These are phyloP conservation scores for Sarotherodon lohbergeri DNA, from an alignment of 2,113 vertebrate genomes.

Conservation along the genomic window DNA sequence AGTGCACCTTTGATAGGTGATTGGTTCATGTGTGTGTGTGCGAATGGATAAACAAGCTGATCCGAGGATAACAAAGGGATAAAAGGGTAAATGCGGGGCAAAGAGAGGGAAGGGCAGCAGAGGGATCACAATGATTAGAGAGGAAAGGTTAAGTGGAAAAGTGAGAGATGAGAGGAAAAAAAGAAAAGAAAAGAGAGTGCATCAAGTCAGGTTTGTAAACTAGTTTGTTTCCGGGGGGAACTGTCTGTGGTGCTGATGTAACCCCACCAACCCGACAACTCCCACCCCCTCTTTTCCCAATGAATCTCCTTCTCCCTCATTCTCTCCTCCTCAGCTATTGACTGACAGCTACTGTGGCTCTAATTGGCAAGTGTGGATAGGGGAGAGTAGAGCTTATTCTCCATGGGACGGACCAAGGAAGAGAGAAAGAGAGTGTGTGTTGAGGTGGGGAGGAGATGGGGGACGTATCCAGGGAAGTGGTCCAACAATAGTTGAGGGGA, in stretches of 20 bases:
- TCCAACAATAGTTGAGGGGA: neutral
- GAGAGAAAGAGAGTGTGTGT: neutral
- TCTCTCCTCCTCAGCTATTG: slow-evolving; percentile 42
- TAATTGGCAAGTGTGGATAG: slow-evolving; percentile 65
- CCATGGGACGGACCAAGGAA: slow-evolving; percentile 39
- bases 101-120: neutral
- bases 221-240: neutral
- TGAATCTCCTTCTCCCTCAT: neutral
- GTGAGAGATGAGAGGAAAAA: neutral
- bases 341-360: slow-evolving; percentile 60
- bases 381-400: slow-evolving; percentile 52
- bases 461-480: neutral
- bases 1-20: slow-evolving; percentile 14
- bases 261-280: neutral
- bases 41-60: slow-evolving; percentile 3
- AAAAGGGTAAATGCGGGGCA: slow-evolving; percentile 3
- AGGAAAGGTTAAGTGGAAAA: slow-evolving; percentile 17
- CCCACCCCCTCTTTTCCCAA: neutral
- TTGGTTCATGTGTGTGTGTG: neutral
- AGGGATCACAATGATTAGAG: slow-evolving; percentile 9
- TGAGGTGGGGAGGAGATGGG: neutral
- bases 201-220: slow-evolving; percentile 39
- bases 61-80: neutral
- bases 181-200: neutral
- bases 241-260: slow-evolving; percentile 66